Percentiles rank a stretch among this genome's conserved stretches.
phyloP scores from a whole-genome alignment of 2,888 invertebrate genomes.

The Acrobasis suavella region DNA sequence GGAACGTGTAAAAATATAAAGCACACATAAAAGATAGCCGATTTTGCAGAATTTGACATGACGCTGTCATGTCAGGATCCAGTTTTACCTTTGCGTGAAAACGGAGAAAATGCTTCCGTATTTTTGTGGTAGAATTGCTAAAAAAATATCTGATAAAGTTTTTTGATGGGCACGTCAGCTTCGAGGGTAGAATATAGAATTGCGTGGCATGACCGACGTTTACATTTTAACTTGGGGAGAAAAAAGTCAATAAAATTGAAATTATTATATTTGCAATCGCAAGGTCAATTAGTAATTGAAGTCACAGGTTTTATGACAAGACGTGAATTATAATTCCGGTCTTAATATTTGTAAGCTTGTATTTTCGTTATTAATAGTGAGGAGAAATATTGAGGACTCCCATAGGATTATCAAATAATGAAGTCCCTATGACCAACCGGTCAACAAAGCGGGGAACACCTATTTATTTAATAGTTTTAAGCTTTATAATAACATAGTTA shows the following conservation, averaged over 20 bases:
- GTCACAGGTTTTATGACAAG: too few species aligned
- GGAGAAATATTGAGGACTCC: too few species aligned
- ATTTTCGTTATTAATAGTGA: too few species aligned
- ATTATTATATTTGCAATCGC: neutral
- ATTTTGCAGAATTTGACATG: conserved; percentile 18
- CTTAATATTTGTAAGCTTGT: too few species aligned
- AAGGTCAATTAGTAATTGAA: neutral
- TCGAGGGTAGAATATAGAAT: neutral
- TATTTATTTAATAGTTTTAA: too few species aligned
- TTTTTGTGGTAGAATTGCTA: conserved; percentile 11
- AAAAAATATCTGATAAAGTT: conserved; percentile 7
- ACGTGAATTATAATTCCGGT: too few species aligned
- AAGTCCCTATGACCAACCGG: too few species aligned
- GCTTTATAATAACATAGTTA: too few species aligned
- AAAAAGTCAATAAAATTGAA: neutral
- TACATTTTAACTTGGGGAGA: neutral
- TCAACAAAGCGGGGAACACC: too few species aligned
- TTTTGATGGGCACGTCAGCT: neutral
- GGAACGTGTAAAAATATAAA: conserved; percentile 4
- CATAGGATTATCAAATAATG: too few species aligned
- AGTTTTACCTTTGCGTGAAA: neutral
- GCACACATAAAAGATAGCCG: conserved; percentile 16
- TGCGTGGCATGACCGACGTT: neutral
- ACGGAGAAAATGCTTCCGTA: neutral
- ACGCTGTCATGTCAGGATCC: conserved; percentile 13